Evolutionary conservation across 1,140 invertebrate genomes (phyloP).

Genomic region (Cherax quadricarinatus): DNA sequence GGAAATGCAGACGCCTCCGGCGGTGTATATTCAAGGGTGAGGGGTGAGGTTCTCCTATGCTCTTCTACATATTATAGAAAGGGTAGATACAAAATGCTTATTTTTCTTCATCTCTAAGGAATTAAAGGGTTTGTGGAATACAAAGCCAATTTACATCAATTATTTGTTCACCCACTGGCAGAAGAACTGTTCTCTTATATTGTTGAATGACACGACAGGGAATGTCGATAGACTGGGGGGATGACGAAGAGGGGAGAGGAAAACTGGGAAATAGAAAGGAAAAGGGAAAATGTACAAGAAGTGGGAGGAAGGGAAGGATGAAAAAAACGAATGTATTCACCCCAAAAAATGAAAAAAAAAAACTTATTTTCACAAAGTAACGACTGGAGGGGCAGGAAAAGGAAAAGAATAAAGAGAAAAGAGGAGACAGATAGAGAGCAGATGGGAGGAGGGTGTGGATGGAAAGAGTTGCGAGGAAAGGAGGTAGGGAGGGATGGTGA

Average conservation of each 20-base stretch:
- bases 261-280: no score
- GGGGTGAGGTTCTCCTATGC: conserved; percentile 8
- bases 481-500: neutral
- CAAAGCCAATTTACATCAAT: conserved; percentile 6
- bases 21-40: conserved; percentile 14
- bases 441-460: neutral
- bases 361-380: neutral
- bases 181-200: neutral
- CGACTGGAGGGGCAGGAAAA: no score
- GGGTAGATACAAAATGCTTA: conserved; percentile 55
- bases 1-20: neutral
- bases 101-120: neutral
- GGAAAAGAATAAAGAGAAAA: neutral
- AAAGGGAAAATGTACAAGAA: no score
- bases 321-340: no score
- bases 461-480: neutral
- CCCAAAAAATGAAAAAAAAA: neutral
- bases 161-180: neutral
- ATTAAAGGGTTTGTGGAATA: neutral
- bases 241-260: neutral
- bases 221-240: neutral
- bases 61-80: conserved; percentile 55
- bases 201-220: neutral
- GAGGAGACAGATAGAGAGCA: neutral
- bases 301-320: no score